A percentile compares a stretch with the other conserved stretches of the same genome.
phyloP scores from a whole-genome alignment of 2,797 vertebrate genomes.

The Diceros bicornis region DNA sequence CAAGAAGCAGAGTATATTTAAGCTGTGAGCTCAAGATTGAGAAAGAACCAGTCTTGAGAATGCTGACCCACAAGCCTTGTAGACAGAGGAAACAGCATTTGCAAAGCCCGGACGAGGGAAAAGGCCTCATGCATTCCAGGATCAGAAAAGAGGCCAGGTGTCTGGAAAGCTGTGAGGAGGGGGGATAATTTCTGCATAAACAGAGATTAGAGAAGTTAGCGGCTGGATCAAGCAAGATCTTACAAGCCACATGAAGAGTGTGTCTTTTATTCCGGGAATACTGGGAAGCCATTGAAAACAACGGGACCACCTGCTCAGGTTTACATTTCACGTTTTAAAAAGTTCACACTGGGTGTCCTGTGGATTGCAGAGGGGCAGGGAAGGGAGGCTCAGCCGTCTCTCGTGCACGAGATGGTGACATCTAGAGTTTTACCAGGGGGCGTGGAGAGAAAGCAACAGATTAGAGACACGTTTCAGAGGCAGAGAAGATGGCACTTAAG shows the following conservation, averaged over 20 bases:
- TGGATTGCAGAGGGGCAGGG: too few species aligned
- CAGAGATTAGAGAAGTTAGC: not conserved
- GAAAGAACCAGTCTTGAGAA: not conserved
- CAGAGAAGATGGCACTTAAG: not conserved
- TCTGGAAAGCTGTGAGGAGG: not conserved
- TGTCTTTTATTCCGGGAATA: not conserved
- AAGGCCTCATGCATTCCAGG: not conserved
- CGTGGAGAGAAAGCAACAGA: not conserved
- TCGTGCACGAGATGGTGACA: not conserved
- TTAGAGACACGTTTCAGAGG: not conserved
- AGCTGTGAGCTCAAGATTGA: not conserved
- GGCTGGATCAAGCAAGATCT: not conserved
- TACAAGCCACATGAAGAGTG: too few species aligned
- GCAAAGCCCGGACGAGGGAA: not conserved
- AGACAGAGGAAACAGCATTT: not conserved
- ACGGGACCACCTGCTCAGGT: not conserved
- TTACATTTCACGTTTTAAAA: not conserved
- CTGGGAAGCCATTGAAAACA: not conserved
- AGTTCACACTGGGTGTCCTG: not conserved
- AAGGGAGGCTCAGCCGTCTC: not conserved
- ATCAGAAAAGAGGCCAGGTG: not conserved
- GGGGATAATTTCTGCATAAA: not conserved
- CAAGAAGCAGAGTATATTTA: not conserved
- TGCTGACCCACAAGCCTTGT: not conserved
- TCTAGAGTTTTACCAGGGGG: not conserved